Evolutionary conservation across 2,888 invertebrate genomes (phyloP).

Genomic region (Drosophila barbarae): DNA sequence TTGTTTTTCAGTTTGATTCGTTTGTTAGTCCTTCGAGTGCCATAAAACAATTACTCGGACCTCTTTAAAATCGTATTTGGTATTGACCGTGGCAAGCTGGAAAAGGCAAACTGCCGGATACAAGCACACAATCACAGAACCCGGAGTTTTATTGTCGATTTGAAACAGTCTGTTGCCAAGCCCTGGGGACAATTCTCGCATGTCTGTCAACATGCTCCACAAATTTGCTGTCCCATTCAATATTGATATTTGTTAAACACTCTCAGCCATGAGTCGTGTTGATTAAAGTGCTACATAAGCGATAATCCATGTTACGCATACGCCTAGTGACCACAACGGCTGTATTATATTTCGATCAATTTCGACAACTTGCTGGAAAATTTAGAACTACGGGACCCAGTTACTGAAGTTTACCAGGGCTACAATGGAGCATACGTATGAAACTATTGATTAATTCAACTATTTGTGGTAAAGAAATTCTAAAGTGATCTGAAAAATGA

Average conservation of each 20-base stretch:
- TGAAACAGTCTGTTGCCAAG: slow-evolving; percentile 48
- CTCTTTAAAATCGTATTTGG: slow-evolving; percentile 49
- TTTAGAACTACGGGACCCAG: background rate
- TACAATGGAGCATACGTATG: slow-evolving; percentile 66
- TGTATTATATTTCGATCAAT: background rate
- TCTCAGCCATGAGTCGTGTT: slow-evolving; percentile 22
- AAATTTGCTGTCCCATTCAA: slow-evolving; percentile 62
- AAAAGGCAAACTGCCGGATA: slow-evolving; percentile 27
- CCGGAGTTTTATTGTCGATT: slow-evolving; percentile 44
- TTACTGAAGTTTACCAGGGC: slow-evolving; percentile 6
- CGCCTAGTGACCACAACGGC: slow-evolving; percentile 11
- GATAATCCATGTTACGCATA: slow-evolving; percentile 28
- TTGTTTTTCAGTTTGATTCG: slow-evolving; percentile 40
- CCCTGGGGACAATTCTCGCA: slow-evolving; percentile 45
- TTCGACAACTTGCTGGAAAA: background rate
- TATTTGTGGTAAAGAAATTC: background rate
- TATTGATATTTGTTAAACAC: slow-evolving; percentile 67
- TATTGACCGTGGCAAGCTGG: slow-evolving; percentile 51
- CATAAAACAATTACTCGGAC: slow-evolving; percentile 69
- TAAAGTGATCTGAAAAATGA: background rate
- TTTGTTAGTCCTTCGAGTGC: slow-evolving; percentile 63
- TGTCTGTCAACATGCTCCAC: slow-evolving; percentile 57
- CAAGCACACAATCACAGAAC: slow-evolving; percentile 16
- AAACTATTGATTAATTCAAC: background rate
- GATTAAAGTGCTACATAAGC: slow-evolving; percentile 8